Base-by-base conservation (phyloP, 2,797 vertebrate genomes). In the Acanthurus lineatus region DNA sequence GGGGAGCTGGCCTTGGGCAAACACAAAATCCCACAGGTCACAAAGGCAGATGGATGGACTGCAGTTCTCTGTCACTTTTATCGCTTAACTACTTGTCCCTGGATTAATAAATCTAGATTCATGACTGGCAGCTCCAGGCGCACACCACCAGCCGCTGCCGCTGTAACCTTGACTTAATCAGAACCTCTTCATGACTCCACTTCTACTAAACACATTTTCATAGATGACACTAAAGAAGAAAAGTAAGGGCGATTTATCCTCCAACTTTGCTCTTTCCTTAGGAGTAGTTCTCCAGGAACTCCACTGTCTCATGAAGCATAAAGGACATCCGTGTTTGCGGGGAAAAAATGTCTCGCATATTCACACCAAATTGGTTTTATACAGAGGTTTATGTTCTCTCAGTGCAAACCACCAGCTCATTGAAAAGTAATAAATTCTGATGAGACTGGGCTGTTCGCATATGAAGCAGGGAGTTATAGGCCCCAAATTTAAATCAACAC, bases 141-240 rank as follows among this genome's bases (percentile, higher is more conserved):
- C 63, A 70, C 60, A 52, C 60, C 70, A 64, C 64, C 63, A 78
- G 79, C 77, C 9, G 6, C 71, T 44, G 74, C 66, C 63, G 73
- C 82, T 61, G 82, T 72, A 91, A 90, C 91, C 91, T 92, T 91
- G 90, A 89, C 85, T 89, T 89, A 72, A 91, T 89, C 86, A 87
- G 77, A 88, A 88, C 69, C 87, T 82, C 79, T 73, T 83, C 79
- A 83, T 72, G 83, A 83, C 88, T 90, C 60, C 72, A 63, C 87
- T 78, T 82, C 62, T 40, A 20, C 85, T 69, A 71, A 86, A 86
- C 74, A 88, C 78, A 80, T 83, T 89, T 84, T 87, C 85, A 88
- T 85, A 82, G 89, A 79, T 77, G 80, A 84, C 67, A 72, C 75
- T 77, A 57, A 80, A 78, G 70, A 78, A 61, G 60, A 78, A 77